Evolutionary conservation across 1,140 invertebrate genomes (phyloP), one percentile per base, ranked within the genome.

Genomic region (Pectinophora gossypiella): DNA sequence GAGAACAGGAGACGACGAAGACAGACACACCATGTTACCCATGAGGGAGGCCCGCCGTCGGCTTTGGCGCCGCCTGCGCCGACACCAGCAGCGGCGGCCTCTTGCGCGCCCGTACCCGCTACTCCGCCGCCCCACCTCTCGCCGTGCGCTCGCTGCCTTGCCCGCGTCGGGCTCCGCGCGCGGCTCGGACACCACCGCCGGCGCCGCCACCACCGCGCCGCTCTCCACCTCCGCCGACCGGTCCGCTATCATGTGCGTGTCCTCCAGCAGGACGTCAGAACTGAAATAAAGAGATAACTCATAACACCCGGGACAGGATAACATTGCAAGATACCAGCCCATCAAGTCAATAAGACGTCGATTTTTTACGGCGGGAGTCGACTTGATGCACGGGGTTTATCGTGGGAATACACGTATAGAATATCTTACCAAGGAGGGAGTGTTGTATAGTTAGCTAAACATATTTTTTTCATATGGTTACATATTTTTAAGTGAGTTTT

Each of bases 21-120:
- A 69, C 55, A 73, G 68, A 85, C 82, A 85, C 77, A 85, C 82
- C 82, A 66, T 83, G 82, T 85, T 83, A 85, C 82, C 82, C 79
- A 79, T 82, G 77, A 78, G 76, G 49, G 72, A 64, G 72, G 71
- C 51, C 58, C 81, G 79, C 68, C 76, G 76, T 51, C 76, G 77
- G 71, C 73, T 69, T 64, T 72, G 59, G 75, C 79, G 79, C 53
- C 81, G 72, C 59, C 70, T 76, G 68, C 82, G 72, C 67, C 77
- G 72, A 70, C 81, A 85, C 77, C 77, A 74, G 55, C 79, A 81
- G 12, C 80, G 72, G 68, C 78, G 73, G 49, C 72, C 69, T 38
- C 75, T 43, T 16, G 59, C 51, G 71, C 76, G 72, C 70, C 76
- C 81, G 72, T 80, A 82, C 78, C 78, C 76, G 75, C 73, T 66